Conservation (phyloP, 2,113 vertebrate genomes). For the Cyprinodon variegatus region DNA sequence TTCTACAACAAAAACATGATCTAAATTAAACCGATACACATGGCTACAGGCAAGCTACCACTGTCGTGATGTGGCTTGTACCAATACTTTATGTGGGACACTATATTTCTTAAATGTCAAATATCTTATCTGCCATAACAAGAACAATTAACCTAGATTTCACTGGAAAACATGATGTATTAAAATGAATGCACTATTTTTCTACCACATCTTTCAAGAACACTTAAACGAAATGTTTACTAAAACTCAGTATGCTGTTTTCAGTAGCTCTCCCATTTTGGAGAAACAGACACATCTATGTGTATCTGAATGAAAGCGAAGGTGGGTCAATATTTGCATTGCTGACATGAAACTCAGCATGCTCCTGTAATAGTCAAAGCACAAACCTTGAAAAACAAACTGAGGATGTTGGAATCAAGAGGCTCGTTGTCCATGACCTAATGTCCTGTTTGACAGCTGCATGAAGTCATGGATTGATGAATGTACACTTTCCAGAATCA, state of each 20-base stretch:
- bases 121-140: neutral
- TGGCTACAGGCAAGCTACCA: constrained; percentile 4
- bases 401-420: constrained; percentile 46
- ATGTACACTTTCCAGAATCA: constrained; percentile 46
- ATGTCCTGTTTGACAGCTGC: constrained; percentile 35
- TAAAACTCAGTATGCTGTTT: constrained; percentile 12
- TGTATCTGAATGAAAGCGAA: constrained; percentile 31
- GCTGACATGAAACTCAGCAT: constrained; percentile 25
- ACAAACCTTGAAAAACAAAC: constrained; percentile 45
- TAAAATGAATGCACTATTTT: neutral
- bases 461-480: constrained; percentile 49
- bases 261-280: constrained; percentile 11
- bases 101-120: neutral
- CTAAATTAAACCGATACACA: constrained; percentile 30
- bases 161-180: neutral
- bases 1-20: constrained; percentile 52
- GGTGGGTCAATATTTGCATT: constrained; percentile 56
- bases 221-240: neutral
- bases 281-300: constrained; percentile 36
- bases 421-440: constrained; percentile 35
- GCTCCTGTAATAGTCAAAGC: constrained; percentile 21
- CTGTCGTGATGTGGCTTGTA: neutral
- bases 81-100: neutral
- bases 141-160: neutral
- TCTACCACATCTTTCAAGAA: constrained; percentile 1